phyloP scores from a whole-genome alignment of 2,113 vertebrate genomes.

The Numida meleagris region DNA sequence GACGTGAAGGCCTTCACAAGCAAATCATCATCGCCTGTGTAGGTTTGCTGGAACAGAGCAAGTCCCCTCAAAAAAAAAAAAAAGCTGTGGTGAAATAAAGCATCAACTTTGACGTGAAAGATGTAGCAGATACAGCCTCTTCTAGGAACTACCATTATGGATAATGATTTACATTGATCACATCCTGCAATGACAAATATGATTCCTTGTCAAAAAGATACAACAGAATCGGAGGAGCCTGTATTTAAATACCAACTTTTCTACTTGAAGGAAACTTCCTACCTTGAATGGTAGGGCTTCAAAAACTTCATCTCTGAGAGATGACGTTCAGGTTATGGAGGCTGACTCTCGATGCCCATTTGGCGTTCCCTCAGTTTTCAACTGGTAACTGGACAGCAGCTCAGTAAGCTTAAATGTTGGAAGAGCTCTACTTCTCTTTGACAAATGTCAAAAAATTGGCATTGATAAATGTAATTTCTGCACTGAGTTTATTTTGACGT shows the following conservation, averaged over 20 bases:
- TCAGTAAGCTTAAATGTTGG: neutral
- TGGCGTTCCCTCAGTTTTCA: neutral
- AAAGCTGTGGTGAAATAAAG: neutral
- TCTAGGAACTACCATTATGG: neutral
- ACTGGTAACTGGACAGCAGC: neutral
- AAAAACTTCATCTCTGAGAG: neutral
- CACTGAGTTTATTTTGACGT: neutral
- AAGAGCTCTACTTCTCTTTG: neutral
- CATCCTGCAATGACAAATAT: neutral
- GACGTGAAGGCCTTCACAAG: neutral
- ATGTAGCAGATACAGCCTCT: neutral
- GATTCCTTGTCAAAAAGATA: neutral
- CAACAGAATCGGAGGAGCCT: neutral
- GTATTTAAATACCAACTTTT: neutral
- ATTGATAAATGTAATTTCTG: neutral
- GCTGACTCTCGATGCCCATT: neutral
- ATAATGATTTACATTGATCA: neutral
- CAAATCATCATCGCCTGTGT: neutral
- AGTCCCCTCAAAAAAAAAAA: neutral
- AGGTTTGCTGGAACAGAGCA: neutral
- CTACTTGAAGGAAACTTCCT: neutral
- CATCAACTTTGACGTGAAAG: neutral
- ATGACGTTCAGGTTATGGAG: neutral
- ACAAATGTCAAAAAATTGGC: neutral
- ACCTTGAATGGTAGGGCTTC: neutral